Conservation (phyloP, 2,797 vertebrate genomes). For the Ispidina lecontei region DNA sequence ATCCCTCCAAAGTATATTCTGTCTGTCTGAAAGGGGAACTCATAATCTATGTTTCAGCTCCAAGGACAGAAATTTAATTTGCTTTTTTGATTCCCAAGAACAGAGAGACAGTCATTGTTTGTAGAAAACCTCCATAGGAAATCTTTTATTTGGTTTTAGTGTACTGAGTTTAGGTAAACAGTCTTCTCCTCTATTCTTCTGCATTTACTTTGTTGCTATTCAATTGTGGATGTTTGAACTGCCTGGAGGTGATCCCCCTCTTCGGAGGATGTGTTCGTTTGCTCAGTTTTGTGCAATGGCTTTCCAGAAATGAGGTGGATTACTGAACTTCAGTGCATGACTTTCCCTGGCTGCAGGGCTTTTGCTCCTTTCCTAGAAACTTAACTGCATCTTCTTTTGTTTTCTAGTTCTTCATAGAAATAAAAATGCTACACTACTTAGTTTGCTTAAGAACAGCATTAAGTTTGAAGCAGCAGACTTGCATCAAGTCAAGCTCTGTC, state of each 20-base stretch:
- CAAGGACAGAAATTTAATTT: constrained; percentile 2
- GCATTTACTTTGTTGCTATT: constrained; percentile 1
- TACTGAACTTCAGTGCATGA: neutral
- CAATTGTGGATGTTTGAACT: neutral
- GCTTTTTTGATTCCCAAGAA: neutral
- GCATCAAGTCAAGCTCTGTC: neutral
- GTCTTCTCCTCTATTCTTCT: neutral
- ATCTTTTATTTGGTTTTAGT: constrained; percentile 38
- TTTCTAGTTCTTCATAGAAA: neutral
- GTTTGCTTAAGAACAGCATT: neutral
- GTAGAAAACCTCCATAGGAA: neutral
- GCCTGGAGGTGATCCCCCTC: neutral
- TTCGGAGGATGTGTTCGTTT: neutral
- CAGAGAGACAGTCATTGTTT: neutral
- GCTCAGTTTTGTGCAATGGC: neutral
- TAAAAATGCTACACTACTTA: neutral
- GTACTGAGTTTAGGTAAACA: neutral
- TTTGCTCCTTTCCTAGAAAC: neutral
- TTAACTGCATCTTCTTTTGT: neutral
- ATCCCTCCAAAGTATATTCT: neutral
- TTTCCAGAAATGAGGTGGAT: neutral
- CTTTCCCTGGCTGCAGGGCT: neutral
- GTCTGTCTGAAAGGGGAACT: neutral
- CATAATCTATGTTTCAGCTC: neutral
- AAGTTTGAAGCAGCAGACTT: neutral